Conservation (phyloP, 1,140 invertebrate genomes). For the Mizuhopecten yessoensis region DNA sequence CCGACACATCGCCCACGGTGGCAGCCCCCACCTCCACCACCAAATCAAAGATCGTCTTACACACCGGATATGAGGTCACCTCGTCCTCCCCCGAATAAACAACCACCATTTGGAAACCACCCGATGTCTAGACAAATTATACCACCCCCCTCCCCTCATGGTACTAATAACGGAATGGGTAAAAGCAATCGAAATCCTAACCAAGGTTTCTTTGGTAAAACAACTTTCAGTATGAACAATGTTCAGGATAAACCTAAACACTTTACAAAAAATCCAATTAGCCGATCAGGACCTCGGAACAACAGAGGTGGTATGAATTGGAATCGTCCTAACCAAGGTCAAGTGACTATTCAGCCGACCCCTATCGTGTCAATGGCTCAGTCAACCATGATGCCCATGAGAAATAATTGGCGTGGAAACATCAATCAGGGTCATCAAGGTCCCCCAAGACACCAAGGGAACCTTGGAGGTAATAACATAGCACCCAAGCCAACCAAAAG, state of each 20-base stretch:
- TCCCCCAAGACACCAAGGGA: not conserved
- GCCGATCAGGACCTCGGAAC: not conserved
- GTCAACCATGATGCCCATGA: not conserved
- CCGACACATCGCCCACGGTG: not conserved
- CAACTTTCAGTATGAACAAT: not conserved
- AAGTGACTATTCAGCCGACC: not conserved
- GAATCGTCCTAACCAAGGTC: not conserved
- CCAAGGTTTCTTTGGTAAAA: not conserved
- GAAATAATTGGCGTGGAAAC: slow-evolving; percentile 6
- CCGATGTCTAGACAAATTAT: not conserved
- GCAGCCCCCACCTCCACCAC: not conserved
- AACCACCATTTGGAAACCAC: not conserved
- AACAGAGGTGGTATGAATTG: not conserved
- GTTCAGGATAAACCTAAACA: not conserved
- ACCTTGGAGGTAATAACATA: not conserved
- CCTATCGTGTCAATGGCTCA: not conserved
- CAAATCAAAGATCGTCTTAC: not conserved
- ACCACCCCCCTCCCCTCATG: not conserved
- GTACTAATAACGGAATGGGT: not conserved
- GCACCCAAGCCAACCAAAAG: not conserved
- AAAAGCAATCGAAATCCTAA: not conserved
- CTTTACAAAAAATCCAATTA: not conserved
- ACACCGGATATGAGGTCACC: not conserved
- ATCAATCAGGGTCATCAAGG: not conserved
- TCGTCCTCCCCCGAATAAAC: not conserved